Evolutionary conservation across 2,113 vertebrate genomes (phyloP).

Genomic region (Scolopax mira): DNA sequence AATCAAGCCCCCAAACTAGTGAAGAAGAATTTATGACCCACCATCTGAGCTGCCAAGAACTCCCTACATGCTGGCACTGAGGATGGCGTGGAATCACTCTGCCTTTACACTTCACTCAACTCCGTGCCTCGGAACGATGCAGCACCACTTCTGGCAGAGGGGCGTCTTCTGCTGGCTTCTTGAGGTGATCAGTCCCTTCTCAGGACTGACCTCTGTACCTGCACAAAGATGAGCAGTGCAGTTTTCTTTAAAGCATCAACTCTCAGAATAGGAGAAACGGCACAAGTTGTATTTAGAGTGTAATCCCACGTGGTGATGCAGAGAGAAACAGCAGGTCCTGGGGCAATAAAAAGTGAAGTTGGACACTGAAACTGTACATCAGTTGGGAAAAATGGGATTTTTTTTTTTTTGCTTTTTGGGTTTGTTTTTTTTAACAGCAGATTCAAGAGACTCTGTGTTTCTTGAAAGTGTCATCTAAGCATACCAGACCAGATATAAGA

Average conservation of each 20-base stretch:
- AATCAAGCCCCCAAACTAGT: conserved; percentile 58
- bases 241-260: not conserved
- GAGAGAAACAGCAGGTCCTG: not conserved
- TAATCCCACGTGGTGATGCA: not conserved
- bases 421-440: not conserved
- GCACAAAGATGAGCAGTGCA: not conserved
- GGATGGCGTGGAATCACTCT: not conserved
- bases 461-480: not conserved
- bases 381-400: not conserved
- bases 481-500: not conserved
- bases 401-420: accelerated
- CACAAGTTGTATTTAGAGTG: not conserved
- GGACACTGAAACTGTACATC: not conserved
- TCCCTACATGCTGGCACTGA: not conserved
- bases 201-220: not conserved
- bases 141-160: not conserved
- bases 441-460: not conserved
- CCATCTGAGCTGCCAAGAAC: conserved; percentile 42
- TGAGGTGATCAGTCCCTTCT: not conserved
- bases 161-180: not conserved
- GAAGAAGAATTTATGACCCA: conserved; percentile 63
- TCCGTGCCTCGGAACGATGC: not conserved
- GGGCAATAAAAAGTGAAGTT: not conserved
- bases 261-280: not conserved
- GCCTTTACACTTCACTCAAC: not conserved